Conservation (phyloP, 2,888 invertebrate species). For the Drosophila putrida region DNA sequence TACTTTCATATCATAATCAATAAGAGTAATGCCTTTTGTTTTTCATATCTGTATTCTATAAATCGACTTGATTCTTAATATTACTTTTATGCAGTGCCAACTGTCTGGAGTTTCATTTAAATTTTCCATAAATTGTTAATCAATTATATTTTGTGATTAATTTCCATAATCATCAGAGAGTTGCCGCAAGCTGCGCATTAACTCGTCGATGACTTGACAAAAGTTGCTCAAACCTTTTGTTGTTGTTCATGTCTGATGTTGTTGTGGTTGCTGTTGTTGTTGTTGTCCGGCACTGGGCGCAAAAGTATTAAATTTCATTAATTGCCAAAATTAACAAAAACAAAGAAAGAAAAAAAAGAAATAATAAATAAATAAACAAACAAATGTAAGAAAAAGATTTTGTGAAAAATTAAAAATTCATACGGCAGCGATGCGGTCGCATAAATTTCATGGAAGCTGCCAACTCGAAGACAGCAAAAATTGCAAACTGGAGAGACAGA, state of each 20-base stretch:
- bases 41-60: not conserved
- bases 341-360: conserved; percentile 13
- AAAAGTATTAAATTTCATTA: conserved; percentile 84
- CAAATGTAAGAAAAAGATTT: conserved; percentile 41
- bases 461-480: conserved; percentile 48
- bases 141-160: conserved; percentile 25
- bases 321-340: conserved; percentile 74
- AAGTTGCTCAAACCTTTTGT: conserved; percentile 27
- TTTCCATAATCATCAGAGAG: conserved; percentile 22
- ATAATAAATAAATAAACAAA: conserved; percentile 20
- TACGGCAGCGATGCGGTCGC: conserved; percentile 78
- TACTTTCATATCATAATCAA: not conserved
- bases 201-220: conserved; percentile 43
- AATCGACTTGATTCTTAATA: not conserved
- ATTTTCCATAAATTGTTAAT: conserved; percentile 19
- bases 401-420: conserved; percentile 75
- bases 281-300: conserved; percentile 46
- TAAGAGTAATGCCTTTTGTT: not conserved
- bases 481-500: not conserved
- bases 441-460: conserved; percentile 69
- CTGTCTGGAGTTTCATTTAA: conserved; percentile 5
- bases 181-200: conserved; percentile 23
- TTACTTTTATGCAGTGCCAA: not conserved
- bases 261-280: conserved; percentile 6
- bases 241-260: conserved; percentile 12